Base-by-base conservation (phyloP, 2,888 invertebrate species). In the Synanthedon myopaeformis region DNA sequence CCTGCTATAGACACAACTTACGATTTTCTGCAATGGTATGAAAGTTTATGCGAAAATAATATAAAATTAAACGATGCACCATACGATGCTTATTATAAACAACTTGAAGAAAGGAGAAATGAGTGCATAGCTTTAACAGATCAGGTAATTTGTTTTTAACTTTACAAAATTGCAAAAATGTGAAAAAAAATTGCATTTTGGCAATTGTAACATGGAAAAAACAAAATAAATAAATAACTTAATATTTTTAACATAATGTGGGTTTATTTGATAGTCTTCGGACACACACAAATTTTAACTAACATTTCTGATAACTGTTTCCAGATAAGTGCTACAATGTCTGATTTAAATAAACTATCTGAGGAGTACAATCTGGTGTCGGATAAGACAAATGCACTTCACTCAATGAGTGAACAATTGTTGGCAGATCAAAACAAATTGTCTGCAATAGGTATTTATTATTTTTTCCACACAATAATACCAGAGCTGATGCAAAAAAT, bases 361-460 rank as follows among this genome's bases (percentile, higher is more conserved):
- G 89, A 91, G 53, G 93, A 96, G 66, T 97, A 96, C 71, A 90
- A 93, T 53, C 91, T 94, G 70, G 97, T 98, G 0, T 95, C 97
- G 0, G 92, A 93, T 56, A 98, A 97, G 84, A 98, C 98, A 0
- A 96, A 95, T 73, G 94, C 96, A 0, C 82, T 98, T 4, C 97
- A 98, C 72, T 92, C 91, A 56, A 95, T 96, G 60, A 98, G 98
- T 75, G 97, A 98, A 69, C 95, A 97, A 69, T 84, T 98, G 6
- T 90, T 97, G 58, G 93, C 94, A 2, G 96, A 98, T 71, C 97
- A 97, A 85, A 92, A 92, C 52, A 91, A 93, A 63, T 86, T 98
- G 6, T 94, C 94, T 62, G 90, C 90, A 60, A 92, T 94, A 58
- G 94, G 94, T 35, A 1, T 2, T 35, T 35, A 35, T 35, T 35